Base-by-base conservation (phyloP, 1,140 invertebrate genomes). In the Myzus persicae region DNA sequence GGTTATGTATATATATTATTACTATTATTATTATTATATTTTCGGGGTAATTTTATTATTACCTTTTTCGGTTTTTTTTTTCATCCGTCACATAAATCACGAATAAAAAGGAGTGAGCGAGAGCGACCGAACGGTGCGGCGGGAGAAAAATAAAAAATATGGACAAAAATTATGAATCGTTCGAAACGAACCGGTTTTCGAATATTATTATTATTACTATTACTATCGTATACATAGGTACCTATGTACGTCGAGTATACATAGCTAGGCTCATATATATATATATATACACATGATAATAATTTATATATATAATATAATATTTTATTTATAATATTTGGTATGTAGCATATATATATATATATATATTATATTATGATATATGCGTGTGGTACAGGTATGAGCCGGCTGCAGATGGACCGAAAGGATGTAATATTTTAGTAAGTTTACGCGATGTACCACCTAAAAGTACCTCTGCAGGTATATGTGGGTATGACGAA, bases 81-180 rank as follows among this genome's bases (percentile, higher is more conserved):
- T 84, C 91, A 51, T 93, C 91, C 91, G 91, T 93, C 91, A 85
- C 91, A 93, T 93, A 93, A 93, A 93, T 93, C 91, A 93, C 91
- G 91, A 76, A 76, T 76, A n/a, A 76, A 76, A 76, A 76, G 59
- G n/a, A 76, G 59, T 26, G 48, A 38, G 59, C 44, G 38, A 36
- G 48, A 46, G 67, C 36, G 11, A 59, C 20, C 31, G 40, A 31
- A 26, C 26, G 26, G 85, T 24, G 89, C 4, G 89, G 89, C 42
- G 54, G 38, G 46, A 36, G 67, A 82, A 40, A 44, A 38, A 81
- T 6, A 51, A 51, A 51, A 51, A 26, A 91, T 36, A 46, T 81
- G 59, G 59, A 91, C 54, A 76, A 91, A 91, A 91, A 76, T 82
- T 51, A 89, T 54, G 87, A 89, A 89, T 89, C 87, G 46, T 54